Percentiles rank a stretch among this genome's conserved stretches.
phyloP scores from a whole-genome alignment of 2,888 invertebrate genomes.

The Dicyrtoma fusca region DNA sequence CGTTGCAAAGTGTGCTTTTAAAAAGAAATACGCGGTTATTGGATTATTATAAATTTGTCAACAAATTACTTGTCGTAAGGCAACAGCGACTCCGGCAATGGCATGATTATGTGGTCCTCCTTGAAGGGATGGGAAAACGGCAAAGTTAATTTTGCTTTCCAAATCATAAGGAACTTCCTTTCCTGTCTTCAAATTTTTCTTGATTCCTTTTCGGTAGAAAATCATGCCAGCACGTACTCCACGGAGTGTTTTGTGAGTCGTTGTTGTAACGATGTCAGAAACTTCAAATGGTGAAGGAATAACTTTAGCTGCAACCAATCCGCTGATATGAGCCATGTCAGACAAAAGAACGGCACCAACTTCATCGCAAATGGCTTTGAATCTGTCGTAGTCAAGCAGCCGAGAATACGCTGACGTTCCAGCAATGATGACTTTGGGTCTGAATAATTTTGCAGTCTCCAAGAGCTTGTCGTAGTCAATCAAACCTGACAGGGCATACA shows the following conservation, averaged over 20 bases:
- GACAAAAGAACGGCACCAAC: conserved; percentile 64
- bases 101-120: conserved; percentile 92
- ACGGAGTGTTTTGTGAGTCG: conserved; percentile 67
- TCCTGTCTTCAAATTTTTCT: conserved; percentile 68
- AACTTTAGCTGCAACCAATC: conserved; percentile 64
- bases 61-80: conserved; percentile 85
- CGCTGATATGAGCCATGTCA: conserved; percentile 69
- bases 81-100: conserved; percentile 93
- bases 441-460: conserved; percentile 80
- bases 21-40: no score
- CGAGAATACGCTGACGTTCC: conserved; percentile 65
- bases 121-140: conserved; percentile 92
- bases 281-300: conserved; percentile 65
- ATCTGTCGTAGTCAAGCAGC: conserved; percentile 63
- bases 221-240: conserved; percentile 59
- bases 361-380: conserved; percentile 58
- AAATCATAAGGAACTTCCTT: conserved; percentile 84
- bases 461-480: conserved; percentile 91
- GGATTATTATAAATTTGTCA: no score
- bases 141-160: conserved; percentile 83
- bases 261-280: conserved; percentile 67
- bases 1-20: no score
- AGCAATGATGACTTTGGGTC: conserved; percentile 90
- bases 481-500: conserved; percentile 66
- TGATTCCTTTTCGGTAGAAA: conserved; percentile 51